Evolutionary conservation across 2,113 vertebrate species (phyloP).

Genomic region (Pedetes capensis): DNA sequence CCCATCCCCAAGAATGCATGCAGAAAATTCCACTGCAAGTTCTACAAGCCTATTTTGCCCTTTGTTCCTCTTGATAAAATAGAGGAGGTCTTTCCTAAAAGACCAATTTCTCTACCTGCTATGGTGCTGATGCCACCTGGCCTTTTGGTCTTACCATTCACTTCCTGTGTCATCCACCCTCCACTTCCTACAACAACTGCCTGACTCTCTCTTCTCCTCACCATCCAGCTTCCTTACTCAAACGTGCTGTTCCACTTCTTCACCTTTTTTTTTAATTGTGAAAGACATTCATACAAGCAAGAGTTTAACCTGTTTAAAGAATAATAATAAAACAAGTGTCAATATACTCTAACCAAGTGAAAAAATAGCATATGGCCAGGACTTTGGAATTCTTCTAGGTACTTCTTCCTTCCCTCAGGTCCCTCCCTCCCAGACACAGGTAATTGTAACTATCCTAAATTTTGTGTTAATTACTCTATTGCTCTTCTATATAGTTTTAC

Average conservation of each 20-base stretch:
- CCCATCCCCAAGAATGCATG: not conserved
- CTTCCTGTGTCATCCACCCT: accelerated
- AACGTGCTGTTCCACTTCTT: not conserved
- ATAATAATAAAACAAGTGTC: not conserved
- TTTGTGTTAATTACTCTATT: not conserved
- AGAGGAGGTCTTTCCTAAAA: not conserved
- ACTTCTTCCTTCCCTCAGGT: accelerated
- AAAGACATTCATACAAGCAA: not conserved
- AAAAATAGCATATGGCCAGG: not conserved
- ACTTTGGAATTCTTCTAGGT: not conserved
- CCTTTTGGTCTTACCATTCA: not conserved
- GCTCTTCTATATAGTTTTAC: not conserved
- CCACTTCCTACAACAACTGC: not conserved
- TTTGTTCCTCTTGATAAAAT: not conserved
- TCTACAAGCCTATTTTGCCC: not conserved
- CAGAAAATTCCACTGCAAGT: not conserved
- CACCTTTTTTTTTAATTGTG: not conserved
- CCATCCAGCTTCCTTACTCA: not conserved
- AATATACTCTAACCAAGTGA: not conserved
- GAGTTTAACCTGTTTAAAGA: not conserved
- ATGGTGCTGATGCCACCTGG: no score
- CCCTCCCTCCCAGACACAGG: not conserved
- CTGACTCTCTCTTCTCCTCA: not conserved
- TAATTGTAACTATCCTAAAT: no score
- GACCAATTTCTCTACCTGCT: accelerated